Evolutionary conservation across 2,888 invertebrate genomes (phyloP).

Genomic region (Stenolophus ochropezus): DNA sequence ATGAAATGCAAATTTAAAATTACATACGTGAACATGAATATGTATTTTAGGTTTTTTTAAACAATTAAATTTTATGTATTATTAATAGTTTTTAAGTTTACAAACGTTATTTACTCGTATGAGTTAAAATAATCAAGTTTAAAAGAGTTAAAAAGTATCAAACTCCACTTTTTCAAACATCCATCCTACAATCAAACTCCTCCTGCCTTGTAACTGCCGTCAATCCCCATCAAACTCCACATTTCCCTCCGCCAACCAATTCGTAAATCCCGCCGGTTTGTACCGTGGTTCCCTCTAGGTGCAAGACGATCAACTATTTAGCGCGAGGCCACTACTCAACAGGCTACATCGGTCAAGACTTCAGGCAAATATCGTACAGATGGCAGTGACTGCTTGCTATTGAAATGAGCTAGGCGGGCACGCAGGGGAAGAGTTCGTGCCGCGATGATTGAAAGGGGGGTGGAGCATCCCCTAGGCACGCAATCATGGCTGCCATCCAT

Average conservation of each 20-base stretch:
- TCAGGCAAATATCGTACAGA: constrained; percentile 72
- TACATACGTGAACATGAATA: too few relatives aligned
- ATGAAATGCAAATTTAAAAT: too few relatives aligned
- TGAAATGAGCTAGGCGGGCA: constrained; percentile 65
- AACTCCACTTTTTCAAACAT: neutral
- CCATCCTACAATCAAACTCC: neutral
- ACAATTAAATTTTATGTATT: too few relatives aligned
- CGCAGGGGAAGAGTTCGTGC: constrained; percentile 72
- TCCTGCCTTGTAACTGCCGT: neutral
- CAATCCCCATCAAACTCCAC: neutral
- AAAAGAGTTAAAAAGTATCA: neutral
- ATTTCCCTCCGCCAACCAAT: neutral
- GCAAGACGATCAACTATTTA: constrained; percentile 72
- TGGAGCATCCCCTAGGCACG: constrained; percentile 74
- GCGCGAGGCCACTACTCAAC: constrained; percentile 65
- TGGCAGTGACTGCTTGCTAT: constrained; percentile 69
- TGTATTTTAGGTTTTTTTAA: too few relatives aligned
- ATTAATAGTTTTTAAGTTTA: too few relatives aligned
- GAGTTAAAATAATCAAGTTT: neutral
- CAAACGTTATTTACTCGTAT: too few relatives aligned
- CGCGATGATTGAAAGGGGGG: constrained; percentile 78
- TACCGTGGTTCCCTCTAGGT: constrained; percentile 70
- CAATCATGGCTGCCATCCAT: constrained; percentile 79
- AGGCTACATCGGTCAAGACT: constrained; percentile 71
- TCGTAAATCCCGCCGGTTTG: constrained; percentile 57